phyloP scores from a whole-genome alignment of 2,888 invertebrate genomes.

The Salpingus planirostris region DNA sequence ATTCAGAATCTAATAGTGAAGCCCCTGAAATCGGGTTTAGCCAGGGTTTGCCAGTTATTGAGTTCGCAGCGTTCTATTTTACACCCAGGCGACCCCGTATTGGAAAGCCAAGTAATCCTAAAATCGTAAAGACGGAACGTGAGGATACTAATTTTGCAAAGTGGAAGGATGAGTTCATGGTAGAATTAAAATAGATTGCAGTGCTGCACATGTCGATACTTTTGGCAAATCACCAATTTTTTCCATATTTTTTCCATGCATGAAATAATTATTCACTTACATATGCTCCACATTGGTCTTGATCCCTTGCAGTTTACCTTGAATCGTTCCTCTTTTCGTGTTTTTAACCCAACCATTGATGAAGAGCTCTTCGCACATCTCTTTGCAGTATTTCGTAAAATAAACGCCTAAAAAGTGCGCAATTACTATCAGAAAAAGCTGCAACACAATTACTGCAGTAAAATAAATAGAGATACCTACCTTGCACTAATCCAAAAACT shows the following conservation, averaged over 20 bases:
- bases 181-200: too few species aligned
- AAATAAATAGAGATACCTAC: too few species aligned
- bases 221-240: too few species aligned
- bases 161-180: too few species aligned
- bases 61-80: conserved; percentile 76
- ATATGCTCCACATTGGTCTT: conserved; percentile 71
- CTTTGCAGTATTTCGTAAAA: conserved; percentile 82
- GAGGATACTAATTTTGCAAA: neutral
- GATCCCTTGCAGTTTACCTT: conserved; percentile 81
- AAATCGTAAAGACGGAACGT: conserved; percentile 4
- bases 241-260: neutral
- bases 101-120: conserved; percentile 77
- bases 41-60: conserved; percentile 69
- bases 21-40: conserved; percentile 57
- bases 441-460: too few species aligned
- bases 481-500: conserved; percentile 85
- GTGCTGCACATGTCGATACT: too few species aligned
- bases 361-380: conserved; percentile 62
- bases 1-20: conserved; percentile 78
- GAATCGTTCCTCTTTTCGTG: conserved; percentile 76
- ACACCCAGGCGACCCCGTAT: conserved; percentile 75
- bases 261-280: conserved; percentile 50
- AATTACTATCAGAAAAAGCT: too few species aligned
- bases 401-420: conserved; percentile 56
- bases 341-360: conserved; percentile 91